These are phyloP conservation scores for Lutjanus campechanus DNA, from an alignment of 2,797 vertebrate genomes.

Conservation along the genomic window DNA sequence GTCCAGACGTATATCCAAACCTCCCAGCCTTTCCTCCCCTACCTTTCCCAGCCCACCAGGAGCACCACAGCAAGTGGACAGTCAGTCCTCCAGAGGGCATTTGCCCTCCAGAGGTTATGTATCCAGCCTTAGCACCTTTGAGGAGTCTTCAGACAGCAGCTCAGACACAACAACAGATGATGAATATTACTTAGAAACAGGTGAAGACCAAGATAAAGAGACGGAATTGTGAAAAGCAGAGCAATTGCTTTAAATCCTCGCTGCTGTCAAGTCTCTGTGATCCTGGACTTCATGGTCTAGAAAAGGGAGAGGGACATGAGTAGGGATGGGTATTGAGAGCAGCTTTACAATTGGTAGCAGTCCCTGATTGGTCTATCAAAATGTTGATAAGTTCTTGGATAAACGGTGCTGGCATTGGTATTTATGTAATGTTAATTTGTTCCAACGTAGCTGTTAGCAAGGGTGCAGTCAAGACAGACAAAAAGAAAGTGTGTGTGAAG, in stretches of 20 bases:
- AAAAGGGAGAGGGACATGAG: not conserved
- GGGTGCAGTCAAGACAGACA: too few relatives aligned
- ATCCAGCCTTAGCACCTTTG: conserved; percentile 82
- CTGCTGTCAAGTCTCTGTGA: conserved; percentile 8
- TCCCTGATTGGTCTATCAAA: too few relatives aligned
- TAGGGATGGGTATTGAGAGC: too few relatives aligned
- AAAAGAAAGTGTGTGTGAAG: too few relatives aligned
- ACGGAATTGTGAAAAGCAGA: conserved; percentile 88
- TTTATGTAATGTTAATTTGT: too few relatives aligned
- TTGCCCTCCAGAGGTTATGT: conserved; percentile 78
- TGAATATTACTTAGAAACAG: conserved; percentile 92
- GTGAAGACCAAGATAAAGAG: conserved; percentile 88
- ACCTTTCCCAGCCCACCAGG: conserved; percentile 49
- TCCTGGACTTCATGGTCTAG: conserved; percentile 2
- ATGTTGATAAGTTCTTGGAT: too few relatives aligned
- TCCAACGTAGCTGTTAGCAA: too few relatives aligned
- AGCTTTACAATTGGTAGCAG: too few relatives aligned
- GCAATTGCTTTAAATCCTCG: not conserved
- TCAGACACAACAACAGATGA: conserved; percentile 94
- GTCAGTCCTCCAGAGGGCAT: conserved; percentile 72
- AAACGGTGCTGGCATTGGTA: too few relatives aligned
- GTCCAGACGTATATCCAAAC: conserved; percentile 75
- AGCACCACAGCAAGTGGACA: conserved; percentile 61
- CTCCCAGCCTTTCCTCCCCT: conserved; percentile 73
- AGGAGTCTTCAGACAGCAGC: conserved; percentile 85